Base-by-base conservation (phyloP, 2,888 invertebrate genomes). In the Hirtodrosophila confusa region DNA sequence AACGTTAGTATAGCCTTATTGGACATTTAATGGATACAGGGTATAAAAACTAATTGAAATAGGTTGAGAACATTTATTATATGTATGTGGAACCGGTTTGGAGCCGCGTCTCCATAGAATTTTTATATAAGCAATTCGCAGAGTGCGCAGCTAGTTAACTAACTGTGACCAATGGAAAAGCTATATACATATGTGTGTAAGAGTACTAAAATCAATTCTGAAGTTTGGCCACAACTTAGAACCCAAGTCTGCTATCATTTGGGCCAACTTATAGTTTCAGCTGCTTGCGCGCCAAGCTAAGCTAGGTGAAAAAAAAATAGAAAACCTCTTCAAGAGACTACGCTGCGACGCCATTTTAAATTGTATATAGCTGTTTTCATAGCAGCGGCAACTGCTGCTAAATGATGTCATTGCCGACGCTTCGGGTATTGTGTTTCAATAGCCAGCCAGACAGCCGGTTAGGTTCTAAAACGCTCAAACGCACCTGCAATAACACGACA, bases 331-430 rank as follows among this genome's bases (percentile, higher is more conserved):
- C 56, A 40, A 24, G 35, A 31, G 48, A 51, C 49, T 40, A 56
- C 41, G 40, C 49, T 31, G 31, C 50, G 60, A 50, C 83, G 79
- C 86, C 79, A 85, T 83, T 79, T 76, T 76, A 74, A 66, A 66
- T 64, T 54, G 40, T 68, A 31, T 58, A 69, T 57, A 62, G 73
- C 67, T 73, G 74, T 55, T 72, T 64, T 80, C 39, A 51, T 63
- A 65, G 66, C 60, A 61, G 49, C 61, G 67, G 36, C 36, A 33
- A 33, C 69, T 68, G 60, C 64, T 50, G 67, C 75, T 67, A 69
- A 82, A 82, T 82, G 82, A 82, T 82, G 82, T 82, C 82, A 82
- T 82, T 86, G 82, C 82, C 87, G 51, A 49, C 60, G 82, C 63
- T 69, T 53, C 23, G 45, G 10, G 68, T 68, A 49, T 75, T 85